Evolutionary conservation across 1,140 invertebrate genomes (phyloP), one percentile per base, ranked within the genome.

Genomic region (Pemphigus obesinymphae): DNA sequence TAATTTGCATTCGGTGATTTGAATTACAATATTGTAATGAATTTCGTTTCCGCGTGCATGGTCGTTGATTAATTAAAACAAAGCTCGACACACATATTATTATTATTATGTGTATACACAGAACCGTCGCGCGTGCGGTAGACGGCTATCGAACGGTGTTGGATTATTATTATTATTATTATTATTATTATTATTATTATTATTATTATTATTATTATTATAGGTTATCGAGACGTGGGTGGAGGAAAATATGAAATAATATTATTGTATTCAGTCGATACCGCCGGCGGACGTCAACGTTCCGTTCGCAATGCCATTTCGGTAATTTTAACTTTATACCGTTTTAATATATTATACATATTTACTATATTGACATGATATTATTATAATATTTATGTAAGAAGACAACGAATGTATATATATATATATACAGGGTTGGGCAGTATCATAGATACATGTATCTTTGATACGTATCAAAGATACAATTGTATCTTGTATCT

Each of bases 1-100:
- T 58, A 76, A 58, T 76, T 76, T 34, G 48, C 73, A 76, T 76
- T 76, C n/a, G 73, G 50, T 58, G 73, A 76, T 76, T 76, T 76
- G 23, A 76, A 76, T 55, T 23, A 76, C 48, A 76, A 76, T 76
- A 76, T 76, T 58, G 50, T 40, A 76, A 76, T 75, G 72, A 37
- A 75, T 31, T 75, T 75, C 72, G 37, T 73, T 73, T 73, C 45
- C 70, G 26, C 23, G 26, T 20, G 29, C 45, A 50, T 31, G 70
- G 45, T 31, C 45, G 45, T 73, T 73, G 70, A 55, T 76, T 76
- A 58, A 76, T 76, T 76, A 76, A 76, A 76, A 76, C 26, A 55
- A 76, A 37, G 17, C 29, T 58, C 4, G 3, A n/a, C 50, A 76
- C 73, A 31, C 48, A n/a, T n/a, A n/a, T n/a, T n/a, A n/a, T n/a